A percentile compares a stretch with the other conserved stretches of the same genome.
These are phyloP conservation scores for Ophion costatus DNA, from an alignment of 2,888 invertebrate genomes.

Conservation along the genomic window DNA sequence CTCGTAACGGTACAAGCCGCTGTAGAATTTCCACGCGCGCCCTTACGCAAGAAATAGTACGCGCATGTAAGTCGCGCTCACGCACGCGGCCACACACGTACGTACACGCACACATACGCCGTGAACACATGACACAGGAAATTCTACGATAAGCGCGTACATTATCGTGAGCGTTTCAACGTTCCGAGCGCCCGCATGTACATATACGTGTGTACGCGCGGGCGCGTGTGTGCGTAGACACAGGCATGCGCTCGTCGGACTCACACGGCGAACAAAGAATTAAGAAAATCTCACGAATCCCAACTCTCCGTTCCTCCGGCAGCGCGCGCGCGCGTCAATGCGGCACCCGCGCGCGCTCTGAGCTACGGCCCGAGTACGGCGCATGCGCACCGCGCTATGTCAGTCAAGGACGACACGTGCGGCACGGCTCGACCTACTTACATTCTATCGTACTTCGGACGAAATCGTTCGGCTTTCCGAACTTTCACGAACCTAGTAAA, in stretches of 20 bases:
- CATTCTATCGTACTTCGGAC: conserved; percentile 80
- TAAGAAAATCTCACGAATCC: conserved; percentile 72
- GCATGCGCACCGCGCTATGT: conserved; percentile 82
- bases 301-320: conserved; percentile 27
- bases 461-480: conserved; percentile 77
- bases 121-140: conserved; percentile 17
- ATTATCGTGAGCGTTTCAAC: conserved; percentile 1
- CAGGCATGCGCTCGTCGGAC: conserved; percentile 1
- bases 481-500: conserved; percentile 77
- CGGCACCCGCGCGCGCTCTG: conserved; percentile 66
- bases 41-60: conserved; percentile 54
- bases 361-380: conserved; percentile 70
- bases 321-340: conserved; percentile 67
- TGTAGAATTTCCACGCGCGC: conserved; percentile 46
- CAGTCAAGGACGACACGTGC: conserved; percentile 84
- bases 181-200: not conserved
- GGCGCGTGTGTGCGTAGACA: not conserved
- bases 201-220: not conserved
- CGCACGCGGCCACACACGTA: not conserved
- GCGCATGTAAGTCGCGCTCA: conserved; percentile 9
- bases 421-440: conserved; percentile 83
- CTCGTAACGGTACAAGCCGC: conserved; percentile 6
- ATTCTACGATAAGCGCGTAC: conserved; percentile 28
- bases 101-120: not conserved
- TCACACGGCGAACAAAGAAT: conserved; percentile 73